These are phyloP conservation scores for Athrips mouffetella DNA, from an alignment of 2,888 invertebrate species.

Conservation along the genomic window DNA sequence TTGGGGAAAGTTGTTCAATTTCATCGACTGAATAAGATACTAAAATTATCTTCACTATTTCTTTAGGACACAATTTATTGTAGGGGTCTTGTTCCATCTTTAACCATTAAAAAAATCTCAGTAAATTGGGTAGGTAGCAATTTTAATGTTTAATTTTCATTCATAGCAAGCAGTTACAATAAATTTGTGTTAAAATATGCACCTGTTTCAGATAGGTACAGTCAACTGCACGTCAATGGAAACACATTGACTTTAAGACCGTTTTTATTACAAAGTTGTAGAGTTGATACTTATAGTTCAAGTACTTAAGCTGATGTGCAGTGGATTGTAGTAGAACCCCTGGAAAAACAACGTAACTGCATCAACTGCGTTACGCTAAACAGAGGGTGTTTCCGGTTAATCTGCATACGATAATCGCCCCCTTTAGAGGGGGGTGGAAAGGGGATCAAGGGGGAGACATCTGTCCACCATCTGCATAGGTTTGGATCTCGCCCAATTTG, in stretches of 20 bases:
- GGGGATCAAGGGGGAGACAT: conserved; percentile 52
- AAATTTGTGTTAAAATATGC: conserved; percentile 7
- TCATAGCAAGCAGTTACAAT: neutral
- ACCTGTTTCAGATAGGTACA: neutral
- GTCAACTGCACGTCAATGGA: too few species aligned
- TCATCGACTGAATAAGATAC: too few species aligned
- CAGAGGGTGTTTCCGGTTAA: conserved; percentile 53
- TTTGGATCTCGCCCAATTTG: conserved; percentile 68
- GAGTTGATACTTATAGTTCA: too few species aligned
- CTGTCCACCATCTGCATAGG: conserved; percentile 69
- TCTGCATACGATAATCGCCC: conserved; percentile 71
- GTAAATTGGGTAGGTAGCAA: too few species aligned
- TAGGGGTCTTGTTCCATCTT: too few species aligned
- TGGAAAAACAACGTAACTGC: conserved; percentile 1
- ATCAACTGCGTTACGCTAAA: conserved; percentile 42
- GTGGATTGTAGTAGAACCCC: conserved; percentile 1
- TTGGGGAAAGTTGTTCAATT: too few species aligned
- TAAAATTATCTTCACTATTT: too few species aligned
- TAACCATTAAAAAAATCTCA: too few species aligned
- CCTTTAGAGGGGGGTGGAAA: conserved; percentile 34
- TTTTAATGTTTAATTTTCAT: neutral
- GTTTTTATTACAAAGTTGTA: too few species aligned
- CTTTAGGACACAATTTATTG: too few species aligned
- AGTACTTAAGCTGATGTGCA: too few species aligned
- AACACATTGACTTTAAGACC: too few species aligned